Evolutionary conservation across 2,888 invertebrate genomes (phyloP).

Genomic region (Lasioglossum oenotherae): DNA sequence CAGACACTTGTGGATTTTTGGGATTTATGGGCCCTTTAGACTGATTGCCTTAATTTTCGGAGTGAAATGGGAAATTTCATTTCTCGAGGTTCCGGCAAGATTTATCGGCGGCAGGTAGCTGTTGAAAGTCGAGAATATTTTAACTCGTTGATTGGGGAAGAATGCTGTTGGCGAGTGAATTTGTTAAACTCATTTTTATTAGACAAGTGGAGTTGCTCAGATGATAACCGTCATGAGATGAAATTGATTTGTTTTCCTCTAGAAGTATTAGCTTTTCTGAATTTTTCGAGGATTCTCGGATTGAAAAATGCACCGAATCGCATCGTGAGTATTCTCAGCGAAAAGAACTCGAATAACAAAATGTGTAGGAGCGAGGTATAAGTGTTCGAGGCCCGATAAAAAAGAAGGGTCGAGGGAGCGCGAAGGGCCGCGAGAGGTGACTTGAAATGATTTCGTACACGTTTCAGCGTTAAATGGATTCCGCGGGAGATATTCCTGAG

Average conservation of each 20-base stretch:
- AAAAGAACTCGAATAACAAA: not conserved
- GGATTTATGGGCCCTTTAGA: not conserved
- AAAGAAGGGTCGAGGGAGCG: conserved; percentile 1
- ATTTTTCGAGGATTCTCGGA: not conserved
- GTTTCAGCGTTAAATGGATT: conserved; percentile 70
- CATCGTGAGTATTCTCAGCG: not conserved
- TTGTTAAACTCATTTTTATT: not conserved
- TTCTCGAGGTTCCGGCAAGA: not conserved
- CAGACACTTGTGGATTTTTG: not conserved
- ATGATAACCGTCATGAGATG: too few relatives aligned
- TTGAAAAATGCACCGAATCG: not conserved
- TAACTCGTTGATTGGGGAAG: not conserved
- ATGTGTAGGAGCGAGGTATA: not conserved
- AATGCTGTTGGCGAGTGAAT: too few relatives aligned
- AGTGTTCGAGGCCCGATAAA: not conserved
- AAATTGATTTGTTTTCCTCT: too few relatives aligned
- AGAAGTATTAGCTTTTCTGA: too few relatives aligned
- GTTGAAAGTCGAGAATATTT: not conserved
- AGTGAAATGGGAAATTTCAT: not conserved
- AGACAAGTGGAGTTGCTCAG: not conserved
- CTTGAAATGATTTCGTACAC: conserved; percentile 66
- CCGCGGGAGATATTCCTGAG: conserved; percentile 67
- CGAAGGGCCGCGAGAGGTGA: conserved; percentile 39
- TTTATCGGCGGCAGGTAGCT: not conserved
- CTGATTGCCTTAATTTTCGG: not conserved